Base-by-base conservation (phyloP, 2,888 invertebrate genomes). In the Drosophila heteroneura region DNA sequence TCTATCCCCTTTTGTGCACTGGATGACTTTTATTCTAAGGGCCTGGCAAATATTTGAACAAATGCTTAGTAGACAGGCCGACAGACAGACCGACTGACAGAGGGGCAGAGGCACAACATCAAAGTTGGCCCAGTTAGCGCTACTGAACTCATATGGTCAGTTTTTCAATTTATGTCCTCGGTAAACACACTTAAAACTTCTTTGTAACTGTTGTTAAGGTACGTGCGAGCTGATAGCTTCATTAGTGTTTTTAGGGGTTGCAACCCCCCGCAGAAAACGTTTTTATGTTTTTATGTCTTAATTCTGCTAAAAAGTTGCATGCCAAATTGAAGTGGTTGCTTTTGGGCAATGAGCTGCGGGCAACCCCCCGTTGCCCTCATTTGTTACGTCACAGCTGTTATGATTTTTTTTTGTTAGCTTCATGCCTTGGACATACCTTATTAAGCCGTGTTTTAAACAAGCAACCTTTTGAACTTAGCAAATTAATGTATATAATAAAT, bases 331-430 rank as follows among this genome's bases (percentile, higher is more conserved):
- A 89, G 85, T 85, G 85, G 85, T 89, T 81, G 84, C 73, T 65
- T 52, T 63, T 26, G 49, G 44, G 64, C 60, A 47, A 33, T 35
- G 60, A 44, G 37, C 56, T 72, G 67, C 74, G 70, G 53, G 72
- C 53, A 62, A 71, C 72, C 79, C 85, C 82, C 86, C 68, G 82
- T 37, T 26, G 84, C 12, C 67, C 71, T 69, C 86, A 83, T 86
- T 81, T 86, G 89, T 79, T 86, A 70, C 84, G 82, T 75, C 86
- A 81, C 85, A 85, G 89, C 86, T 85, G 85, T 84, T 89, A 89
- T 76, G 82, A 85, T 85, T 85, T 81, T 70, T n/a, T 71, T 70
- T 41, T 47, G 16, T 9, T 47, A 16, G 14, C 28, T 7, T 54
- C 49, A 0, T 12, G 16, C 6, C 19, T 32, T 41, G n/a, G 3